Evolutionary conservation across 1,140 invertebrate genomes (phyloP).

Genomic region (Coenobita brevimanus): DNA sequence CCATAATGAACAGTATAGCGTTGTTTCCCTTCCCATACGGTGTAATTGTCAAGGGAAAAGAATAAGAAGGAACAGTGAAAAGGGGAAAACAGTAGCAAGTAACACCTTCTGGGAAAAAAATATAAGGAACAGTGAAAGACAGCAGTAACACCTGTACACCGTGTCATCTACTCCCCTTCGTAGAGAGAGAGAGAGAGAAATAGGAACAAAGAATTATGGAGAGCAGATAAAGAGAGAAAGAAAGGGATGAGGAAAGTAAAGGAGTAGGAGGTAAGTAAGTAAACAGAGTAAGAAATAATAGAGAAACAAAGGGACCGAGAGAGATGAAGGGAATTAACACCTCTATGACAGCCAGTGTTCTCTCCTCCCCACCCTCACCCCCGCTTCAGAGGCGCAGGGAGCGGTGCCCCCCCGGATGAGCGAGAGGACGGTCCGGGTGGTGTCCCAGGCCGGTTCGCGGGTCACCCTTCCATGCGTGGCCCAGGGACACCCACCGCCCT

Average conservation of each 20-base stretch:
- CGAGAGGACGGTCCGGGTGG: conserved; percentile 5
- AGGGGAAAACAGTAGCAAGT: not conserved
- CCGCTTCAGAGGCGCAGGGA: conserved; percentile 35
- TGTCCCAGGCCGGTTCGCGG: conserved; percentile 8
- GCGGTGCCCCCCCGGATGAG: conserved; percentile 29
- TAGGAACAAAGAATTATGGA: not conserved
- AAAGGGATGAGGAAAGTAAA: not conserved
- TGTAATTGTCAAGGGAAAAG: too few relatives aligned
- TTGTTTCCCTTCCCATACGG: too few relatives aligned
- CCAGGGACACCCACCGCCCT: conserved; percentile 32
- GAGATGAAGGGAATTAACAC: not conserved
- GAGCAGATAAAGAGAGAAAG: not conserved
- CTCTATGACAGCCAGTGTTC: not conserved
- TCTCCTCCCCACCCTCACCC: not conserved
- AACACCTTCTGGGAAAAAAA: not conserved
- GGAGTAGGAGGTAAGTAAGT: not conserved
- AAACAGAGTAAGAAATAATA: too few relatives aligned
- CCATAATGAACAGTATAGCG: too few relatives aligned
- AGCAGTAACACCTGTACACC: not conserved
- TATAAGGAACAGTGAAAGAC: not conserved
- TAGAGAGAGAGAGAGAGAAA: not conserved
- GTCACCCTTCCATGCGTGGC: conserved; percentile 48
- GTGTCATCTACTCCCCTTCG: not conserved
- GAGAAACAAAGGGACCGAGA: not conserved
- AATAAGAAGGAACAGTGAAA: not conserved